These are phyloP conservation scores for Pycnonotus jocosus DNA, from an alignment of 2,113 vertebrate genomes.

Conservation along the genomic window DNA sequence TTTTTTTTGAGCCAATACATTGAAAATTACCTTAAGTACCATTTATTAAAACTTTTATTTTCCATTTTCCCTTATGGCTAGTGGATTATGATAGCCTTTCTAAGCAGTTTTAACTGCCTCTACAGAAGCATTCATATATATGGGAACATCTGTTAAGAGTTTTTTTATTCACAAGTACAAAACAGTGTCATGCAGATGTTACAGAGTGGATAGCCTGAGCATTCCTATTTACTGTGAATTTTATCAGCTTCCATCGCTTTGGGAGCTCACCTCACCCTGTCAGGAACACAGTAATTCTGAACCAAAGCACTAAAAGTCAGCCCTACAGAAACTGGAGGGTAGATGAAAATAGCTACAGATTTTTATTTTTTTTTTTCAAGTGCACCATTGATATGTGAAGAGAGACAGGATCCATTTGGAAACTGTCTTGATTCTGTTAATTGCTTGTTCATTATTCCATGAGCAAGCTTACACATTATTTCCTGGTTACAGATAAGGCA, in stretches of 20 bases:
- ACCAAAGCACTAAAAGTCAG: background rate
- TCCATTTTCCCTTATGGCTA: background rate
- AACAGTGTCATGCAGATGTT: background rate
- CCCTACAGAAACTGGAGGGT: background rate
- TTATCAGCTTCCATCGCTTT: background rate
- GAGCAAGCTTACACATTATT: background rate
- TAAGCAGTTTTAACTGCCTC: background rate
- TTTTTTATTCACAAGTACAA: background rate
- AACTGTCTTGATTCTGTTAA: slow-evolving; percentile 3
- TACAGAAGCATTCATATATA: background rate
- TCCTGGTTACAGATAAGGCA: slow-evolving; percentile 2
- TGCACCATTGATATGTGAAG: background rate
- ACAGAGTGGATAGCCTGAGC: background rate
- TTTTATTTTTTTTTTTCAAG: background rate
- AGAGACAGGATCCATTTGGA: background rate
- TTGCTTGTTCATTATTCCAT: slow-evolving; percentile 3
- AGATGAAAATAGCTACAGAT: background rate
- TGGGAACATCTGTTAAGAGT: background rate
- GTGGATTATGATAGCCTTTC: background rate
- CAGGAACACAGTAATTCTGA: background rate
- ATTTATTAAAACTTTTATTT: background rate
- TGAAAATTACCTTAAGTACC: background rate
- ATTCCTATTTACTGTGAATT: background rate
- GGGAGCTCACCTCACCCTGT: background rate
- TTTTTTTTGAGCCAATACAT: background rate